Conservation (phyloP, 2,888 invertebrate species). For the Dasysyrphus albostriatus region DNA sequence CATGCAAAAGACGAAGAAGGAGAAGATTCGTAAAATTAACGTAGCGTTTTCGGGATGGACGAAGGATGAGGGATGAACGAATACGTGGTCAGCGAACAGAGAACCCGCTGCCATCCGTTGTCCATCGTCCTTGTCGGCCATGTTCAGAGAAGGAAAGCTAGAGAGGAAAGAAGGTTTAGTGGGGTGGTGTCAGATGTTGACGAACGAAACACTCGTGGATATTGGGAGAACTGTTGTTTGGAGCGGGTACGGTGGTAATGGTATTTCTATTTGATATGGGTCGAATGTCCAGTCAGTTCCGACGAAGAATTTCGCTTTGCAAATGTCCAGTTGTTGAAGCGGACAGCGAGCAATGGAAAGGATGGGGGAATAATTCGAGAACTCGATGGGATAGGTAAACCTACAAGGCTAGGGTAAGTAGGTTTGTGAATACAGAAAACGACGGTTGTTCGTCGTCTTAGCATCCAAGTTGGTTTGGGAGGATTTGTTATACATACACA, state of each 20-base stretch:
- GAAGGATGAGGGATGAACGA: constrained; percentile 71
- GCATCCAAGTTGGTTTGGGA: constrained; percentile 63
- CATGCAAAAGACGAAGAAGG: constrained; percentile 76
- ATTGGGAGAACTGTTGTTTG: constrained; percentile 31
- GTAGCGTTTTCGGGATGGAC: constrained; percentile 65
- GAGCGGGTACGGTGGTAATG: constrained; percentile 64
- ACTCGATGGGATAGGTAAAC: constrained; percentile 21
- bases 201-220: constrained; percentile 74
- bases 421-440: constrained; percentile 1
- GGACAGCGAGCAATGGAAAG: constrained; percentile 38
- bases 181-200: constrained; percentile 76
- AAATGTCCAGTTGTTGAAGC: constrained; percentile 75
- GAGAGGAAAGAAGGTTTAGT: constrained; percentile 35
- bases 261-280: constrained; percentile 76
- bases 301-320: constrained; percentile 76
- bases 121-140: neutral
- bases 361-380: constrained; percentile 23
- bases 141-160: neutral
- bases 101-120: constrained; percentile 44
- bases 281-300: constrained; percentile 76
- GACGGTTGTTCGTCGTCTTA: constrained; percentile 56
- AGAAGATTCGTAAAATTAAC: constrained; percentile 75
- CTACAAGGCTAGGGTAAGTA: constrained; percentile 8
- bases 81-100: constrained; percentile 74
- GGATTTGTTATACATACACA: neutral